Evolutionary conservation across 2,888 invertebrate genomes (phyloP), one percentile per base, ranked within the genome.

Genomic region (Metalampra italica): DNA sequence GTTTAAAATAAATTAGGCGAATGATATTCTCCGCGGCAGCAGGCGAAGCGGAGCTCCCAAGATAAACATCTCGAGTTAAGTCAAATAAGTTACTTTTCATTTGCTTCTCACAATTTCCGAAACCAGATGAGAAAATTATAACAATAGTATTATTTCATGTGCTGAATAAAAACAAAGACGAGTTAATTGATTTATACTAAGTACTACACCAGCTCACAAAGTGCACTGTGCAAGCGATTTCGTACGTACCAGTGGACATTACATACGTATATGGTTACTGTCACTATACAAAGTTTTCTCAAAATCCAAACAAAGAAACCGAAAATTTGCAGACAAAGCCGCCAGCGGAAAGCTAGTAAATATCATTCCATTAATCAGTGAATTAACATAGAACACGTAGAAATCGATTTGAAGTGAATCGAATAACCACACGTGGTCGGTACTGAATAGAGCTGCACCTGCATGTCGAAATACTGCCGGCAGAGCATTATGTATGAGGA

Each of bases 401-500:
- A 51, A 39, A 55, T 52, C 55, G 49, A 52, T 50, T 55, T 50
- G 44, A 47, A 54, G 49, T 53, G 47, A 46, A 51, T 62, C 42
- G 49, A 39, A 51, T 46, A 14, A 36, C 39, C 30, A 57, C 57
- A 60, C 61, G 63, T 62, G 62, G 55, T 47, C 32, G 37, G 47
- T 54, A 51, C 49, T 57, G 58, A 62, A 60, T 56, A 57, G 66
- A 68, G 22, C 73, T 3, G 36, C 70, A 66, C 70, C 71, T 50
- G 60, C 58, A 59, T 60, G 55, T 58, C 55, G 49, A 59, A 62
- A 64, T 60, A 60, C 64, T 36, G n/a, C 36, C 36, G 36, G 36
- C n/a, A 36, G 36, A 65, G 63, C 68, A 69, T 72, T 71, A 77
- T 66, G 60, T 71, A 77, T 66, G 60, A 67, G 52, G 64, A 66